Conservation (phyloP, 2,113 vertebrate genomes). For the Mobula hypostoma region DNA sequence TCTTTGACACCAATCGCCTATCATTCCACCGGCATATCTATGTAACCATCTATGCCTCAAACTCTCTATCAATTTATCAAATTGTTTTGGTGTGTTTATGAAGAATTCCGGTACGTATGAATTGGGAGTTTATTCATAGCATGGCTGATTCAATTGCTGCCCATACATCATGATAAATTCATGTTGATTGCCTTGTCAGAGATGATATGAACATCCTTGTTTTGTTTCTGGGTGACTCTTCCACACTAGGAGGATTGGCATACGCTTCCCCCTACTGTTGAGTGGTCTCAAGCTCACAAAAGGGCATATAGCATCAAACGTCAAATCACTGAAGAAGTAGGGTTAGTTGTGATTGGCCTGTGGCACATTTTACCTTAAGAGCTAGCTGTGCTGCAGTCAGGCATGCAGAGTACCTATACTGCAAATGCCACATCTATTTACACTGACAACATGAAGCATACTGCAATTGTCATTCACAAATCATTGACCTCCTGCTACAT, state of each 20-base stretch:
- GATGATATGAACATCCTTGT: slow-evolving; percentile 19
- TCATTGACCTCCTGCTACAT: neutral
- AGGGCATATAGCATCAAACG: slow-evolving; percentile 35
- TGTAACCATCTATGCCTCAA: neutral
- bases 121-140: neutral
- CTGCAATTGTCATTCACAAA: neutral
- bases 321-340: neutral
- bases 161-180: neutral
- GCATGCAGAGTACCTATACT: slow-evolving; percentile 25
- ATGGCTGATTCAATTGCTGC: neutral
- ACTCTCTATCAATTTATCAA: neutral
- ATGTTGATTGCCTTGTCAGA: slow-evolving; percentile 31
- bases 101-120: neutral
- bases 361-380: neutral
- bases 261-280: neutral
- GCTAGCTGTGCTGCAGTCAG: neutral
- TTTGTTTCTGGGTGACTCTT: slow-evolving; percentile 26
- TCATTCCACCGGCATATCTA: neutral
- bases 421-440: slow-evolving; percentile 29
- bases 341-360: neutral
- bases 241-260: slow-evolving; percentile 1
- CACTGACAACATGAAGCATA: slow-evolving; percentile 22
- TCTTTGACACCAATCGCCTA: too few species aligned
- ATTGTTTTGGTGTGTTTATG: too few species aligned
- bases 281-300: slow-evolving; percentile 32